Percentiles rank a stretch among this genome's conserved stretches.
phyloP scores from a whole-genome alignment of 2,888 invertebrate species.

The Tortricodes alternella region DNA sequence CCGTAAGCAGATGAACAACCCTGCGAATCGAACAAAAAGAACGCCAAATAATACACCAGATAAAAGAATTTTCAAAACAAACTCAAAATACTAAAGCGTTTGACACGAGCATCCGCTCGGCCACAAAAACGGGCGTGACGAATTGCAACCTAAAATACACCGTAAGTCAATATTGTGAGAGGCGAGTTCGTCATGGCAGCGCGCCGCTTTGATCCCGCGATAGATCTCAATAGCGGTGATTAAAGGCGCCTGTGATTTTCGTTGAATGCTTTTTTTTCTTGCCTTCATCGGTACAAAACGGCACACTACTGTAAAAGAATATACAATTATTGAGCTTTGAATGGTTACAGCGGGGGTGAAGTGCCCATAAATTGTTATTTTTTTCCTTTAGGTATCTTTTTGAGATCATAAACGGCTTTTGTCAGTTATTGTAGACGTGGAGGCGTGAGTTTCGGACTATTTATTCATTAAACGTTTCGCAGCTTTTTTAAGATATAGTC shows the following conservation, averaged over 20 bases:
- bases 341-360: slow-evolving; percentile 82
- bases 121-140: slow-evolving; percentile 71
- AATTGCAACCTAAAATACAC: slow-evolving; percentile 64
- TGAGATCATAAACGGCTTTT: slow-evolving; percentile 73
- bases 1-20: slow-evolving; percentile 70
- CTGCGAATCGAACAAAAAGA: slow-evolving; percentile 67
- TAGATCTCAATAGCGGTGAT: slow-evolving; percentile 83
- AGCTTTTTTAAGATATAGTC: slow-evolving; percentile 22
- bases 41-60: slow-evolving; percentile 80
- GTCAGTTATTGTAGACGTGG: slow-evolving; percentile 65
- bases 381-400: slow-evolving; percentile 71
- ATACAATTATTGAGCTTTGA: slow-evolving; percentile 82
- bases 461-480: slow-evolving; percentile 69
- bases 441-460: slow-evolving; percentile 57
- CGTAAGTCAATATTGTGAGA: slow-evolving; percentile 70
- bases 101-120: slow-evolving; percentile 82
- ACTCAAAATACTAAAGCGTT: slow-evolving; percentile 83
- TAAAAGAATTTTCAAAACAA: slow-evolving; percentile 84
- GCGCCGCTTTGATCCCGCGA: slow-evolving; percentile 76
- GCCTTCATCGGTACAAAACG: slow-evolving; percentile 78
- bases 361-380: slow-evolving; percentile 80
- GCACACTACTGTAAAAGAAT: slow-evolving; percentile 83
- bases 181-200: slow-evolving; percentile 65
- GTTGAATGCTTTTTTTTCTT: slow-evolving; percentile 78
- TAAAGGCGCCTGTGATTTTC: slow-evolving; percentile 83